These are phyloP conservation scores for Bolborhynchus lineola DNA, from an alignment of 2,113 vertebrate species.

Conservation along the genomic window DNA sequence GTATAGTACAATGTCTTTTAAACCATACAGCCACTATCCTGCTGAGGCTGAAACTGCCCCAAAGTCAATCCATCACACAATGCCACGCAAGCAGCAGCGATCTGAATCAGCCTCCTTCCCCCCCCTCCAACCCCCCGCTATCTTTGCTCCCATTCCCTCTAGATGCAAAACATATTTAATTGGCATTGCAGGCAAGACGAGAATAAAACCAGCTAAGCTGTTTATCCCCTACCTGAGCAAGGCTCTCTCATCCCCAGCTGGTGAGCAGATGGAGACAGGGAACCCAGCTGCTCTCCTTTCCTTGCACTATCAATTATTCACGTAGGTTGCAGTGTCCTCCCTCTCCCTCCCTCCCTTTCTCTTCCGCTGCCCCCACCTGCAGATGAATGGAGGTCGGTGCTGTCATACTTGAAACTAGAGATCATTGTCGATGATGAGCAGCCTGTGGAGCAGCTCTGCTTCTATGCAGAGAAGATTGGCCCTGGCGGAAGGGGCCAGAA, in stretches of 20 bases:
- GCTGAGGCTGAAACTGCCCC: not conserved
- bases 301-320: conserved; percentile 68
- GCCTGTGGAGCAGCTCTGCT: not conserved
- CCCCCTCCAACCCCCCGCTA: not conserved
- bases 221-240: conserved; percentile 60
- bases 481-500: not conserved
- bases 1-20: not conserved
- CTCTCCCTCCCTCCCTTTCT: conserved; percentile 71
- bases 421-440: not conserved
- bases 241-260: conserved; percentile 56
- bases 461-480: not conserved
- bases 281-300: conserved; percentile 62
- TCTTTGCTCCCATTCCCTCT: not conserved
- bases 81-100: not conserved
- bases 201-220: conserved; percentile 39
- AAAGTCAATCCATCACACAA: conserved; percentile 18
- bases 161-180: conserved; percentile 42
- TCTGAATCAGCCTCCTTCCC: not conserved
- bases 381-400: conserved; percentile 59
- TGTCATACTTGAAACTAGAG: conserved; percentile 68
- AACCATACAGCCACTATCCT: not conserved
- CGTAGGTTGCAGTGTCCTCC: conserved; percentile 76
- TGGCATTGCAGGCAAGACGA: not conserved
- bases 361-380: conserved; percentile 70
- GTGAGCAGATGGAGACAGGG: conserved; percentile 43